phyloP scores from a whole-genome alignment of 2,113 vertebrate species.

The Ptilorrhoa leucosticta region DNA sequence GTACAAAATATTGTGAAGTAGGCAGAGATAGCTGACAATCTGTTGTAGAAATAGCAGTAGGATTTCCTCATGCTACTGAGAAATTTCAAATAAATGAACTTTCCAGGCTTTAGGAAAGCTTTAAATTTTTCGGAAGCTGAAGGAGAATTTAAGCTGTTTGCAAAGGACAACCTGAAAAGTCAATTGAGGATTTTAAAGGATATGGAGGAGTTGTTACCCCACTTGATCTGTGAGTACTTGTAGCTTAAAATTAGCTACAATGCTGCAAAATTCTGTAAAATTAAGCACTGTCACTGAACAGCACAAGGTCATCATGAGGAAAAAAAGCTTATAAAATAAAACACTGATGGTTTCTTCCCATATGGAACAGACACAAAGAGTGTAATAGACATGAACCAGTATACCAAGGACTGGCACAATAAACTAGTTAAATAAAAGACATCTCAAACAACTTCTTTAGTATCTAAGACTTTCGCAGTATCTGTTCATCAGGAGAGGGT shows the following conservation, averaged over 20 bases:
- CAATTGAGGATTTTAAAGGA: neutral
- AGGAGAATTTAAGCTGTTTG: neutral
- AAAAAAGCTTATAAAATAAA: neutral
- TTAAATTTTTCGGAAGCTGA: neutral
- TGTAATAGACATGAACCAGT: neutral
- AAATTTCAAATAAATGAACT: neutral
- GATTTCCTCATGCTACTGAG: neutral
- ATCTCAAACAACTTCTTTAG: neutral
- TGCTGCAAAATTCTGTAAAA: neutral
- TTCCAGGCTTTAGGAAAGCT: neutral
- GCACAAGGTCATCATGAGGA: neutral
- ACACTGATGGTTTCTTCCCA: neutral
- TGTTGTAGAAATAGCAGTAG: neutral
- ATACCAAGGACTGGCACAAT: neutral
- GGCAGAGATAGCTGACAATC: neutral
- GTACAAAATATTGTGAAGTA: neutral
- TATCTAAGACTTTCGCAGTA: neutral
- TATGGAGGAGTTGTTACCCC: neutral
- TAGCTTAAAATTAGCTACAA: neutral
- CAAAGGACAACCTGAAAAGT: neutral
- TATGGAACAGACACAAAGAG: neutral
- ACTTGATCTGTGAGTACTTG: neutral
- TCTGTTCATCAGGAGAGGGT: fast-evolving
- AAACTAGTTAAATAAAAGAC: neutral
- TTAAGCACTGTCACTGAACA: neutral